Percentiles rank a stretch among this genome's conserved stretches.
These are phyloP conservation scores for Haemorhous mexicanus DNA, from an alignment of 2,113 vertebrate genomes.

Conservation along the genomic window DNA sequence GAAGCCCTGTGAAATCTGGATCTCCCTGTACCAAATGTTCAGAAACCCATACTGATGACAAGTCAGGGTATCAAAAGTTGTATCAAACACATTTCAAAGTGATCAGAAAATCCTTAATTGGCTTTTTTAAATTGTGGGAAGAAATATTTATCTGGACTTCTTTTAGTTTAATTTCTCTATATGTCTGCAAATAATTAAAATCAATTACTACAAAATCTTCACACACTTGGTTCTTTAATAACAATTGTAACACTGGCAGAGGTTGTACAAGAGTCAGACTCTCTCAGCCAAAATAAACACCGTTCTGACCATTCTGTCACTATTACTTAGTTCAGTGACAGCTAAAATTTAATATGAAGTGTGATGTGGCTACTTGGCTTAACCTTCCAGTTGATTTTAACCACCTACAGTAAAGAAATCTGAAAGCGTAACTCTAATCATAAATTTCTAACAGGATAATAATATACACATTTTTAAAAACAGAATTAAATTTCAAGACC, in stretches of 20 bases:
- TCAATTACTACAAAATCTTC: neutral
- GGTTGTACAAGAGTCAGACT: neutral
- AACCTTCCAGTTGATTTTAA: neutral
- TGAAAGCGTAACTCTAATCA: neutral
- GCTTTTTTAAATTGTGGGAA: neutral
- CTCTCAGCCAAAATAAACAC: neutral
- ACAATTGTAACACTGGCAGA: neutral
- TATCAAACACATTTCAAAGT: neutral
- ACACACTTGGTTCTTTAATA: neutral
- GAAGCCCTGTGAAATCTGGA: neutral
- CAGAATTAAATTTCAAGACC: neutral
- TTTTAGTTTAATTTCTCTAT: neutral
- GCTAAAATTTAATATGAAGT: neutral
- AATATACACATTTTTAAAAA: neutral
- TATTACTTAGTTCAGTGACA: neutral
- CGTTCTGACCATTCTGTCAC: neutral
- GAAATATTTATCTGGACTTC: neutral
- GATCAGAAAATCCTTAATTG: neutral
- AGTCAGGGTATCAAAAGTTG: neutral
- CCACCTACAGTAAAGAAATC: neutral
- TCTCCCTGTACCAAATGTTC: neutral
- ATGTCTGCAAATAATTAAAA: neutral
- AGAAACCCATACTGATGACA: neutral
- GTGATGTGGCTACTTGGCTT: neutral
- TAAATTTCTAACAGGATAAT: neutral